Evolutionary conservation across 37 sponge, comb jelly and placozoan species (phyloP), one percentile per base, ranked within the genome.

Genomic region (Aplysina aerophoba): DNA sequence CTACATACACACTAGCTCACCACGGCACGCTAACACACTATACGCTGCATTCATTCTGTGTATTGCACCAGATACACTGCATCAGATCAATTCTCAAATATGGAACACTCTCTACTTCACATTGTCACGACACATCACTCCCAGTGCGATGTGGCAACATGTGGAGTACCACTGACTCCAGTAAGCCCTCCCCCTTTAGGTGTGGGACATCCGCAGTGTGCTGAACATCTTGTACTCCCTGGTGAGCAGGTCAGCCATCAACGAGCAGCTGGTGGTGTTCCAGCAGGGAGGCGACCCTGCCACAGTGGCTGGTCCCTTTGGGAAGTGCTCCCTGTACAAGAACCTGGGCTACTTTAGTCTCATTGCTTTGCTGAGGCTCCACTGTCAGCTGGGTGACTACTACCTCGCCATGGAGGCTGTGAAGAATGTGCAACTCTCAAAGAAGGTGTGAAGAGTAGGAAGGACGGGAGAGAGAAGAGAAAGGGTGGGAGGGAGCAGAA

Each of bases 331-430:
- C 12, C 90, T 98, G 33, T 98, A 98, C 90, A 90, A 89, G 84
- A 91, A 91, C 82, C 86, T 94, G 4, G 99, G 99, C 41, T 98
- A 96, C 91, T 98, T 92, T 87, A 92, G 96, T 87, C 87, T 98
- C 75, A 91, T 98, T 56, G 99, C 94, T 0, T 87, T 96, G 16
- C 79, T 96, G 37, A 75, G 96, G 27, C 89, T 98, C 3, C 96
- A 98, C 93, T 86, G 83, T 31, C 96, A 96, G 86, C 86, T 98
- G 78, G 99, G 99, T 0, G 99, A 98, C 88, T 96, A 95, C 81
- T 82, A 96, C 86, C 80, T 86, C 68, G 99, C 96, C 39, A 85
- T 96, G 0, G 83, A 90, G 53, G 86, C 91, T 33, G 91, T 96
- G 56, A 55, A 54, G 59, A 88, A 94, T 64, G 92, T 98, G 2